Percentiles rank a stretch among this genome's conserved stretches.
These are phyloP conservation scores for Palythoa grandis DNA, from an alignment of 92 coral and sea anemone genomes.

Conservation along the genomic window DNA sequence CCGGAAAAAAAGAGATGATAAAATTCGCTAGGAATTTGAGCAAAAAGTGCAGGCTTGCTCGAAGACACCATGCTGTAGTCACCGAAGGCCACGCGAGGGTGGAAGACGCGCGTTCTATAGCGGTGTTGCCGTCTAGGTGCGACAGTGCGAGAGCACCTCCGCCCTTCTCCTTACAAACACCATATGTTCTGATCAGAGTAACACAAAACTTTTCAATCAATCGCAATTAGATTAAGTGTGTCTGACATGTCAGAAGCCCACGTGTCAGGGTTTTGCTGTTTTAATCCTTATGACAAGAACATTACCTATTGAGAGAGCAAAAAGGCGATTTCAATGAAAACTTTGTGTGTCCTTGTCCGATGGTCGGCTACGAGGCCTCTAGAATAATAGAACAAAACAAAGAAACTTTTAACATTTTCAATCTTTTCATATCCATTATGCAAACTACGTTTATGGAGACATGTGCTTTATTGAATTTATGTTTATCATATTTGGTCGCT, in stretches of 20 bases:
- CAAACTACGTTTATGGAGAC: constrained; percentile 82
- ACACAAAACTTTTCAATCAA: constrained; percentile 64
- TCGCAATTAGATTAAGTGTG: constrained; percentile 71
- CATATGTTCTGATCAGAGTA: constrained; percentile 59
- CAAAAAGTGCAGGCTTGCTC: background rate
- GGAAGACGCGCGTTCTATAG: background rate
- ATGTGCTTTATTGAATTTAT: constrained; percentile 78
- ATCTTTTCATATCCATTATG: constrained; percentile 81
- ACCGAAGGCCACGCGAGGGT: background rate
- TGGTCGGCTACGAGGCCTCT: constrained; percentile 54
- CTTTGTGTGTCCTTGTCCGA: constrained; percentile 67
- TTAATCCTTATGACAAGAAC: constrained; percentile 57
- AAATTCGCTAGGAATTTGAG: too few species aligned
- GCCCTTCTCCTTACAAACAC: constrained; percentile 54
- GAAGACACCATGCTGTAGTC: too few species aligned
- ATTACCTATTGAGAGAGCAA: constrained; percentile 60
- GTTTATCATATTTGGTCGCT: constrained; percentile 56
- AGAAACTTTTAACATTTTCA: constrained; percentile 66
- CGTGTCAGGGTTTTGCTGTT: constrained; percentile 61
- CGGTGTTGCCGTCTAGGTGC: constrained; percentile 10
- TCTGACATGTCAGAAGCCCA: constrained; percentile 70
- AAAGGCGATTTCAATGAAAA: constrained; percentile 62
- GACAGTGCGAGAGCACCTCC: constrained; percentile 17
- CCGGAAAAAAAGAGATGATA: background rate
- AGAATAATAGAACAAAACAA: constrained; percentile 75